Evolutionary conservation across 2,113 vertebrate genomes (phyloP).

Genomic region (Cephalopholis sonnerati): DNA sequence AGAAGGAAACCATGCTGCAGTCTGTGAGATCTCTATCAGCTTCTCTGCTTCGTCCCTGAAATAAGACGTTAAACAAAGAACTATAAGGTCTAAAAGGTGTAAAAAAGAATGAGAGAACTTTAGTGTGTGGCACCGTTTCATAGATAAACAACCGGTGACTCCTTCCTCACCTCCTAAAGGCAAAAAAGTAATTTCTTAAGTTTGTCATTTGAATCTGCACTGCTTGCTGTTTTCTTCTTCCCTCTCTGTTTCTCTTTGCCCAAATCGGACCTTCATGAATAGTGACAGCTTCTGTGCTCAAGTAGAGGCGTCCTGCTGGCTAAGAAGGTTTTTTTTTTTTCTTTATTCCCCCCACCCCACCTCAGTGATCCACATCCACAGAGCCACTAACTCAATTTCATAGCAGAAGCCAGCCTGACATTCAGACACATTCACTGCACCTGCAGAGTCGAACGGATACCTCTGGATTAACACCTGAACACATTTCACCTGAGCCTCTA

Average conservation of each 20-base stretch:
- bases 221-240: constrained; percentile 51
- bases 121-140: background rate
- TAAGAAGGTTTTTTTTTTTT: constrained; percentile 34
- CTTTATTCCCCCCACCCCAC: background rate
- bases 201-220: constrained; percentile 56
- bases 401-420: constrained; percentile 43
- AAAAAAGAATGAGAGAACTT: background rate
- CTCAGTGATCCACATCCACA: constrained; percentile 48
- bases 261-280: constrained; percentile 69
- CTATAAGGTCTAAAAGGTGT: constrained; percentile 1
- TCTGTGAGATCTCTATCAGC: background rate
- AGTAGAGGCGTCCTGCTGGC: constrained; percentile 52
- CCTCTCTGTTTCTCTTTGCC: constrained; percentile 20
- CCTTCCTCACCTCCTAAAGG: constrained; percentile 21
- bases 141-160: constrained; percentile 33
- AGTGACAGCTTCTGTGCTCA: constrained; percentile 67
- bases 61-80: background rate
- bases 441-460: constrained; percentile 27
- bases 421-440: constrained; percentile 46
- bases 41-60: background rate
- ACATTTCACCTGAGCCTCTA: constrained; percentile 5
- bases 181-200: constrained; percentile 42
- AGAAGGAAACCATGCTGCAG: background rate
- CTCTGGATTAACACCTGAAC: constrained; percentile 22
- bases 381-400: constrained; percentile 63